Evolutionary conservation across 2,888 invertebrate species (phyloP), one percentile per base, ranked within the genome.

Genomic region (Pollenia amentaria): DNA sequence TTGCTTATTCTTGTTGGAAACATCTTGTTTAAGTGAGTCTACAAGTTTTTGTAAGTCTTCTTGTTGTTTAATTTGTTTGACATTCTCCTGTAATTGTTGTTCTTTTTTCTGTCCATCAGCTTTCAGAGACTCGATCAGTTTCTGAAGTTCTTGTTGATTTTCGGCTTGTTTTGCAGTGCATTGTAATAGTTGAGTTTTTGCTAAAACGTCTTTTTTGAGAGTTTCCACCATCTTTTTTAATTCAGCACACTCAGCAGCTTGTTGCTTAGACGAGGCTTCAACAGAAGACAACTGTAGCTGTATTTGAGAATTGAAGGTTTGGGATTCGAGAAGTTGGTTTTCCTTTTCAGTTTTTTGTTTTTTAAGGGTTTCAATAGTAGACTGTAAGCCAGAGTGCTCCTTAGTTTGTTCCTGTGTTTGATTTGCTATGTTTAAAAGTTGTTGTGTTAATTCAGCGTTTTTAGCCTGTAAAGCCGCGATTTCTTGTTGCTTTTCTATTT

Each of bases 361-460:
- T 73, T 89, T 87, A 14, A 89, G 81, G 57, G 88, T 84, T 88
- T 90, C 84, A 87, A 91, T 77, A 64, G 84, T 88, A n/a, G 84
- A 88, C 40, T 91, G 91, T 85, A 92, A 89, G 78, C 90, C 91
- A 16, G 89, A 88, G 46, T 92, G 90, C 76, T 91, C 91, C 51
- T 91, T 91, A 29, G 88, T 89, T 46, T 91, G 90, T 80, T 92
- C 91, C 8, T 89, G 90, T 10, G 89, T 90, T 70, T 91, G 90
- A 70, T 79, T 90, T 83, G 89, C 90, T 51, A 85, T 80, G 46
- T 89, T 89, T 57, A 88, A 88, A 18, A 93, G 88, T 86, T 92
- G 90, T 70, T 91, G 91, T 10, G 87, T 88, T 7, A 92, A 87
- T 18, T 89, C 89, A 1, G 87, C 81, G 65, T 90, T 92, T 73